Base-by-base conservation (phyloP, 2,113 vertebrate genomes). In the Syngnathus scovelli region DNA sequence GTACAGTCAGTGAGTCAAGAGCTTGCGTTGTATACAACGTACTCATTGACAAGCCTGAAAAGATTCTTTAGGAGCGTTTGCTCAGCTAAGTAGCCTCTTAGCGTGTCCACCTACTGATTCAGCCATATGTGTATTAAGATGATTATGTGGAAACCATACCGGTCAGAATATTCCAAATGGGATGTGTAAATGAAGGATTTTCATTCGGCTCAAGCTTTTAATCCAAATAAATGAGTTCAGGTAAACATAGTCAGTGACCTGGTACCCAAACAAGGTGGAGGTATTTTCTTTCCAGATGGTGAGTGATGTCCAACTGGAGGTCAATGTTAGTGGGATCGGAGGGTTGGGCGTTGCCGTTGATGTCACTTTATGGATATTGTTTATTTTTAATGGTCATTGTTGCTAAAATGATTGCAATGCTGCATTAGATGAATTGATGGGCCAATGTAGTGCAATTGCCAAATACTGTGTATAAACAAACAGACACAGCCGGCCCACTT, bases 31-130 rank as follows among this genome's bases (percentile, higher is more conserved):
- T 46, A n/a, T 5, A 72, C 78, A 76, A 58, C 44, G 21, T 7
- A 0, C 27, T 55, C 70, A 67, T 75, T 75, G 71, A 80, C 10
- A n/a, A 12, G 8, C 13, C 59, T 73, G 77, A 82, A 80, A 27
- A 51, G 66, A 72, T 82, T 67, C 36, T 65, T 76, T 16, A 56
- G 54, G 23, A 0, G 23, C 11, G 75, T 84, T 84, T 74, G 59
- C 70, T 77, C 64, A 61, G 70, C 66, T 69, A 63, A 74, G 77
- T 74, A 72, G 67, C 46, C 71, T 61, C 19, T 77, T 72, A 77
- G 71, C 77, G 76, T 43, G 49, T 61, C 49, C 52, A 38, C 38
- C 69, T 68, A 61, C 64, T 5, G 46, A 65, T 76, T 71, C 51
- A 43, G 37, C 12, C 36, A 44, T 41, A 51, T 54, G 71, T 52